Conservation (phyloP, 2,113 vertebrate genomes). For the Nesogale talazaci region DNA sequence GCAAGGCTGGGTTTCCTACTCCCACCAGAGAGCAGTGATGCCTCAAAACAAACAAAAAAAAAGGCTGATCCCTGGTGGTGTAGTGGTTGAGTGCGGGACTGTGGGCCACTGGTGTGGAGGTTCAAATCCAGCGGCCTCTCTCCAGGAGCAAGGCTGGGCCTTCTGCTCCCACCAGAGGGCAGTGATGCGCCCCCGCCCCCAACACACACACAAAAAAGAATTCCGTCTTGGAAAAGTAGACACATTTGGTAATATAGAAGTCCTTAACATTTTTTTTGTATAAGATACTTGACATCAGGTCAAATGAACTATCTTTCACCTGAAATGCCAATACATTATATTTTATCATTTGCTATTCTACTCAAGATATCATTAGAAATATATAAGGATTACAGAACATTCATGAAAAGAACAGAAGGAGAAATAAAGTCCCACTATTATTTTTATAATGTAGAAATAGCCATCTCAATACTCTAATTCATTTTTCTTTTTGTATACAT, state of each 20-base stretch:
- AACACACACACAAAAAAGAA: too few relatives aligned
- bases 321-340: conserved; percentile 38
- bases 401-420: not conserved
- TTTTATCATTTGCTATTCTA: not conserved
- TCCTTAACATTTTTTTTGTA: conserved; percentile 43
- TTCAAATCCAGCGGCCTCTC: too few relatives aligned
- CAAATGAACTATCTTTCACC: not conserved
- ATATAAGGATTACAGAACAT: not conserved
- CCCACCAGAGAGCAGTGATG: too few relatives aligned
- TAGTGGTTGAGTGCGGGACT: too few relatives aligned
- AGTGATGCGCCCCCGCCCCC: too few relatives aligned
- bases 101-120: too few relatives aligned
- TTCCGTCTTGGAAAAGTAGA: not conserved
- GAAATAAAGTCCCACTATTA: not conserved
- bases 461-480: not conserved
- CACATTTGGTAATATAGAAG: conserved; percentile 38
- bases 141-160: too few relatives aligned
- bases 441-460: conserved; percentile 27
- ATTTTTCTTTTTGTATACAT: not conserved
- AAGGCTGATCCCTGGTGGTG: too few relatives aligned
- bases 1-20: too few relatives aligned
- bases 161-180: too few relatives aligned
- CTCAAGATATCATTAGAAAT: conserved; percentile 28
- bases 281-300: not conserved
- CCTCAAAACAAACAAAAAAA: too few relatives aligned